Evolutionary conservation across 2,888 invertebrate species (phyloP), one percentile per base, ranked within the genome.

Genomic region (Hesperia comma): DNA sequence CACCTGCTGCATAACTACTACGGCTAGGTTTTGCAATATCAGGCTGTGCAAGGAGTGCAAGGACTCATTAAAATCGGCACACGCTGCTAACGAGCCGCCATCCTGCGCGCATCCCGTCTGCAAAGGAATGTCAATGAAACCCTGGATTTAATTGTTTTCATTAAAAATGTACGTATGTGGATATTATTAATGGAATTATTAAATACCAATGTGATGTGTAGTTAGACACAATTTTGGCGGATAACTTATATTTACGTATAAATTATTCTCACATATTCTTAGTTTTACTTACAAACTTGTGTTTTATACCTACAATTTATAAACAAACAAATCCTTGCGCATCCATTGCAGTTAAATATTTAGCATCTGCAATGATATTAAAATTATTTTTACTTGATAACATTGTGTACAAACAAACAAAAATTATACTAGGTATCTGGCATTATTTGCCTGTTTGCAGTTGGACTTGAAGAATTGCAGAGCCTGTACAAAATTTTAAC

Each of bases 61-160:
- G 26, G 49, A 37, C 49, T 63, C 56, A 63, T 63, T 63, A 26
- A 63, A 63, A 49, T 40, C 37, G 37, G 40, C 57, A 56, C 63
- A 63, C 63, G 21, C 26, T 40, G 26, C 46, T 63, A 56, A 63
- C 63, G 63, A 56, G 63, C 43, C 43, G 14, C 40, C 49, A 51
- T 37, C 60, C 61, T 61, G 32, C 14, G 32, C 14, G 62, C 62
- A 62, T 62, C 54, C 41, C 26, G 61, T 53, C 40, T 54, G 41
- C 43, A 41, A 21, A 62, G 41, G 41, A 54, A 62, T 54, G 53
- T 62, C 32, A 53, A 40, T 53, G 40, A 53, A 21, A 61, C n/a
- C 19, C 49, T 33, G 19, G 49, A 49, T 37, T 33, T 19, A 49
- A 17, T 46, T 46, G 1, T 60, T 49, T 33, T 14, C 12, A 49